Conservation (phyloP, 2,888 invertebrate genomes). For the Lordiphosa andalusiaca region DNA sequence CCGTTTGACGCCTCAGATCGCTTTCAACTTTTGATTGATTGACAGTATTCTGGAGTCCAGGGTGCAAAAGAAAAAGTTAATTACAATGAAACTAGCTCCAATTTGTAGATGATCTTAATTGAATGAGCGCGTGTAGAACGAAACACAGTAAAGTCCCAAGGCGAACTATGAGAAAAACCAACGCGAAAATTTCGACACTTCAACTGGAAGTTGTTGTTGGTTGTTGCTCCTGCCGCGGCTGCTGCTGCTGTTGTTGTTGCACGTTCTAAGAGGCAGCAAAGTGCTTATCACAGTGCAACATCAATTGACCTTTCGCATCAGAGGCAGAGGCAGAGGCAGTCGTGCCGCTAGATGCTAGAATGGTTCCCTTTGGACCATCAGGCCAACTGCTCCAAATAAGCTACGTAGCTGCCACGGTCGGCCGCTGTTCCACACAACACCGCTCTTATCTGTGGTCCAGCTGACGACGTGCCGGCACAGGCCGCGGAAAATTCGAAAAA, state of each 20-base stretch:
- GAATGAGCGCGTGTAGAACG: constrained; percentile 59
- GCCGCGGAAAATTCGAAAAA: too few relatives aligned
- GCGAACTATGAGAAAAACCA: constrained; percentile 36
- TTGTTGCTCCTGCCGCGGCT: constrained; percentile 16
- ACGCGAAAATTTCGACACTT: constrained; percentile 60
- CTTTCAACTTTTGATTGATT: too few relatives aligned
- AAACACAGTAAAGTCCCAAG: not conserved
- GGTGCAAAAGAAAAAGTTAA: constrained; percentile 42
- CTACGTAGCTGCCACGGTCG: constrained; percentile 46
- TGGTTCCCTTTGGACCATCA: constrained; percentile 16
- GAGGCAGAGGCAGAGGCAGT: constrained; percentile 40
- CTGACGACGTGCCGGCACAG: constrained; percentile 43
- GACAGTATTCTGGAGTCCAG: too few relatives aligned
- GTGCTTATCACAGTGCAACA: constrained; percentile 69
- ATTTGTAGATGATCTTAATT: constrained; percentile 72
- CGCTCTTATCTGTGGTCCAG: constrained; percentile 48
- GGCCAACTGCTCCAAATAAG: constrained; percentile 68
- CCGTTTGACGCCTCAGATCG: too few relatives aligned
- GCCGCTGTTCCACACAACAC: constrained; percentile 14
- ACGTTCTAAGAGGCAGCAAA: constrained; percentile 16
- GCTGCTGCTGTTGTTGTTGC: constrained; percentile 19
- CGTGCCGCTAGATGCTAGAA: constrained; percentile 37
- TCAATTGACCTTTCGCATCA: constrained; percentile 73
- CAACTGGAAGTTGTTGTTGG: constrained; percentile 20
- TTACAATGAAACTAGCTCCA: constrained; percentile 53